A percentile compares a stretch with the other conserved stretches of the same genome.
Conservation (phyloP, 2,888 invertebrate species). For the Agriopis marginaria region DNA sequence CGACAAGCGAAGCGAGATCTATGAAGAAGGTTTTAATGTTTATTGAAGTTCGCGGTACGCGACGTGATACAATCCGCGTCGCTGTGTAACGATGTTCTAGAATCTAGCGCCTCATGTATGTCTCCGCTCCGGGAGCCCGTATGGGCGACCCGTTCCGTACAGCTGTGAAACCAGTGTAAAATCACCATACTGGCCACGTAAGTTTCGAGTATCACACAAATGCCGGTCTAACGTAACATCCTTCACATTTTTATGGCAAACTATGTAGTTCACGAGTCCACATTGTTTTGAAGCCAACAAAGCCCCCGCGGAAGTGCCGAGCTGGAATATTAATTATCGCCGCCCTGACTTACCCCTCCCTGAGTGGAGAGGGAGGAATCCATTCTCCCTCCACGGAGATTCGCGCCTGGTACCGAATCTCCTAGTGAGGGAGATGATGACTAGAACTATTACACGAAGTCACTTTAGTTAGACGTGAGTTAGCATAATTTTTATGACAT, state of each 20-base stretch:
- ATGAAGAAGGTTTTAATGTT: no score
- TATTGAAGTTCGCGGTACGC: no score
- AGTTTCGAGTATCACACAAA: background rate
- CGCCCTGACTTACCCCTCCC: conserved; percentile 48
- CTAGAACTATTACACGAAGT: background rate
- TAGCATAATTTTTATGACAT: no score
- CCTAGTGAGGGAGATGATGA: conserved; percentile 31
- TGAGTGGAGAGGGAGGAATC: conserved; percentile 37
- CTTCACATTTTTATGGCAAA: background rate
- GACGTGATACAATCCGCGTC: no score
- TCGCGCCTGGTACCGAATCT: conserved; percentile 45
- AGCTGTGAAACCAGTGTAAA: no score
- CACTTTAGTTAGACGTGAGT: background rate
- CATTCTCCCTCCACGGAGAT: conserved; percentile 28
- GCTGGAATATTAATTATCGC: conserved; percentile 72
- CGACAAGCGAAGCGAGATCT: no score
- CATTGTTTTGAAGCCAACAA: conserved; percentile 40
- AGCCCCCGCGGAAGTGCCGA: conserved; percentile 37
- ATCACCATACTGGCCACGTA: background rate
- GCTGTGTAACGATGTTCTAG: no score
- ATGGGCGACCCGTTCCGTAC: no score
- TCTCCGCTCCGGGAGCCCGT: no score
- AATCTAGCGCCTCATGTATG: no score
- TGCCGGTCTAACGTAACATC: background rate
- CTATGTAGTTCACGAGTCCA: conserved; percentile 17